Evolutionary conservation across 2,888 invertebrate genomes (phyloP), one percentile per base, ranked within the genome.

Genomic region (Abrostola triplasia): DNA sequence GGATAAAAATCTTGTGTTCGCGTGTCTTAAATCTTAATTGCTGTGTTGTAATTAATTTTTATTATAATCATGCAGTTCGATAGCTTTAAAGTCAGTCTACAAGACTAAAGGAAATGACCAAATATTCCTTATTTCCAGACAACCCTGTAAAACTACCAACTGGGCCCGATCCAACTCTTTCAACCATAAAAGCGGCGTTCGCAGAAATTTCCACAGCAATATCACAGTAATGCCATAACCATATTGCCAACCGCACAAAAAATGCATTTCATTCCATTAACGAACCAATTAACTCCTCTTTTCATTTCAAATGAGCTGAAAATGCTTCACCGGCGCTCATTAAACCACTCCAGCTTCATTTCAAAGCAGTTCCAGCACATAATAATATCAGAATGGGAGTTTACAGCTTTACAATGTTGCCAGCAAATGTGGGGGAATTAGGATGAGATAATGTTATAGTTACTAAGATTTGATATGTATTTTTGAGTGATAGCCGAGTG

Each of bases 311-410:
- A 70, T 68, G 59, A 73, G 9, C 38, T 57, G 41, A 35, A 54
- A 50, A 62, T 38, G 36, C 42, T 9, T 13, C 56, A 48, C 11
- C 0, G 6, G 37, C 41, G 12, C 53, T 53, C 13, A 12, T 60
- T 54, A 73, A 52, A n/a, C 24, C 36, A 52, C 52, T 56, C 60
- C 36, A 55, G 64, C 38, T 59, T 63, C 52, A 63, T 68, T 73
- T 53, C 37, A 59, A 59, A 63, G 49, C 59, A 37, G 50, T 73
- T 48, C 1, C 36, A 62, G 49, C 63, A 49, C 63, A 63, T 71
- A 73, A 62, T 44, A 41, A 57, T 63, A 73, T 68, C 56, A 69
- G 36, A 73, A 57, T 53, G 53, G 24, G 57, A n/a, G 37, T 44
- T 12, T 49, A 40, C 10, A 53, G 58, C 49, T 62, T 41, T 37